phyloP scores from a whole-genome alignment of 2,888 invertebrate genomes.

The Acholoe squamosa region DNA sequence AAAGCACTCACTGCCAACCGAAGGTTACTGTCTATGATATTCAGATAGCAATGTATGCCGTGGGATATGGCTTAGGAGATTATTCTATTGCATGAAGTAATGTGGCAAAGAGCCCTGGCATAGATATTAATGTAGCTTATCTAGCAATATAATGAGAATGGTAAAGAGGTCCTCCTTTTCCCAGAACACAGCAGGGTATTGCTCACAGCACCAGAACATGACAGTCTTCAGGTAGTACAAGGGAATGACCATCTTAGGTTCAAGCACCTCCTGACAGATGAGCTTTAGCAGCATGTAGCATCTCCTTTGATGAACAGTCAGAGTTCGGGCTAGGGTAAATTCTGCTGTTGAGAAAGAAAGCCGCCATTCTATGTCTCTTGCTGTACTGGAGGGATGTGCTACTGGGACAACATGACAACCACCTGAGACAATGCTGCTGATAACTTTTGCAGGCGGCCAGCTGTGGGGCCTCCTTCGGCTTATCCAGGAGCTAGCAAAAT shows the following conservation, averaged over 20 bases:
- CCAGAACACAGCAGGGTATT: background rate
- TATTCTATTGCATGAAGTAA: background rate
- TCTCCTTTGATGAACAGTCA: background rate
- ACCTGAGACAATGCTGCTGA: background rate
- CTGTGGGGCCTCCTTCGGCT: background rate
- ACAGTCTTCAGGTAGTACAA: background rate
- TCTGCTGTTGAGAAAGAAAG: constrained; percentile 4
- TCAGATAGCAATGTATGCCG: background rate
- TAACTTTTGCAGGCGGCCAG: background rate
- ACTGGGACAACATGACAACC: background rate
- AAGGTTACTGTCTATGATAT: background rate
- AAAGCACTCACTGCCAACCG: background rate
- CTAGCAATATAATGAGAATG: background rate
- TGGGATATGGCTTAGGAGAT: background rate
- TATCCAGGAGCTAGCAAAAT: background rate
- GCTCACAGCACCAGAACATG: background rate
- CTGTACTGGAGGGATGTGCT: background rate
- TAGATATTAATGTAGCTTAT: background rate
- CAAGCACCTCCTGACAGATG: background rate
- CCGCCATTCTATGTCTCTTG: background rate
- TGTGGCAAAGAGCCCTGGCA: background rate
- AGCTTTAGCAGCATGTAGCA: background rate
- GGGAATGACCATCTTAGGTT: background rate
- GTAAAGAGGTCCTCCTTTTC: background rate
- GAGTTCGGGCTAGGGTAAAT: background rate